Percentiles rank a stretch among this genome's conserved stretches.
These are phyloP conservation scores for Hepsetus odoe DNA, from an alignment of 2,113 vertebrate genomes.

Conservation along the genomic window DNA sequence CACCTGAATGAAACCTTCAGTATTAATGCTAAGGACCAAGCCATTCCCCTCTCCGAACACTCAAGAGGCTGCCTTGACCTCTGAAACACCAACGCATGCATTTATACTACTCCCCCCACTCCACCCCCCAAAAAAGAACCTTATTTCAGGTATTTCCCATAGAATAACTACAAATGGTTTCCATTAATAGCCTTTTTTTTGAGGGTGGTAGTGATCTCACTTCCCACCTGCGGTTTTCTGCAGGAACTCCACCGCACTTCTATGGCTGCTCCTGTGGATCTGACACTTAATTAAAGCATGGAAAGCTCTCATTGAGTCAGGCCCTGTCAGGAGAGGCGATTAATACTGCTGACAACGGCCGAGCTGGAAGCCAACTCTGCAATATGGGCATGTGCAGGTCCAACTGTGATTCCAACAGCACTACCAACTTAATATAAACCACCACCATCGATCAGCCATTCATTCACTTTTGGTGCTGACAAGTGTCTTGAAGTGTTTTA, in stretches of 20 bases:
- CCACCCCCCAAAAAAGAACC: constrained; percentile 5
- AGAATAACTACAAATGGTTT: constrained; percentile 39
- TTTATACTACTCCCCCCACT: neutral
- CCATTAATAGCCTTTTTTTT: constrained; percentile 42
- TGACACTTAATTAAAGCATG: constrained; percentile 55
- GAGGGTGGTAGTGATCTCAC: constrained; percentile 36
- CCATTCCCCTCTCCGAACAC: constrained; percentile 31
- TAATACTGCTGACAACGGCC: constrained; percentile 41
- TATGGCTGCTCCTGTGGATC: constrained; percentile 45
- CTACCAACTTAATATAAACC: constrained; percentile 42
- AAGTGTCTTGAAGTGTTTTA: constrained; percentile 16
- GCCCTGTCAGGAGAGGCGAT: constrained; percentile 49
- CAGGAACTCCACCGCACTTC: constrained; percentile 45
- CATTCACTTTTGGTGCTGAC: constrained; percentile 34
- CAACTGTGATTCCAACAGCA: constrained; percentile 35
- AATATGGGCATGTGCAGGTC: constrained; percentile 25
- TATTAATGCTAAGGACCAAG: constrained; percentile 31
- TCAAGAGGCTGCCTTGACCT: constrained; percentile 31
- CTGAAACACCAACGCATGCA: constrained; percentile 12
- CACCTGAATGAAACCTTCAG: constrained; percentile 28
- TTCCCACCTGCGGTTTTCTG: constrained; percentile 46
- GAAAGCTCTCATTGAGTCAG: constrained; percentile 46
- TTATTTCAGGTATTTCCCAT: constrained; percentile 25
- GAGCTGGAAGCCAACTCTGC: constrained; percentile 37
- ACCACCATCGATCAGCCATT: constrained; percentile 34